Evolutionary conservation across 2,888 invertebrate species (phyloP), one percentile per base, ranked within the genome.

Genomic region (Megaustenia siamemsis): DNA sequence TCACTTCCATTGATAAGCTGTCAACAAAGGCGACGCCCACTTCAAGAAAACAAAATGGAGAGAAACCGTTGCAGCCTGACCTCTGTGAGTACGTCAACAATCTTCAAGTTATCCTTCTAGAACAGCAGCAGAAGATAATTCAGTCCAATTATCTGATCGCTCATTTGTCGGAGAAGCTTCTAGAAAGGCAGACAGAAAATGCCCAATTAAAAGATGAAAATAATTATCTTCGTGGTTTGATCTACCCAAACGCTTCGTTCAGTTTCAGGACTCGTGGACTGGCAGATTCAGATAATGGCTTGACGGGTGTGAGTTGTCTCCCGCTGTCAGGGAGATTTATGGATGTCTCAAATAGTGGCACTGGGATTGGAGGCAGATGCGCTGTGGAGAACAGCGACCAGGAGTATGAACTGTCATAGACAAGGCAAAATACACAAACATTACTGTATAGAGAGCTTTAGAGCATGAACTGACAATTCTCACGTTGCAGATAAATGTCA

Each of bases 371-470:
- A 32, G 12, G 60, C 32, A 77, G 60, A 77, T 40, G n/a, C 15
- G 56, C 76, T n/a, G 56, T 77, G 4, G 76, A 77, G 40, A 77
- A 40, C n/a, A 38, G 76, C 18, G 76, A 77, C 0, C 21, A 38
- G 56, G 76, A 77, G n/a, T n/a, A 10, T 24, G 28, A 38, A 40
- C n/a, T 21, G 18, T 49, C 32, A 15, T 73, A 73, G 49, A 24
- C 35, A 66, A 6, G n/a, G n/a, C n/a, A n/a, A n/a, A n/a, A n/a
- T n/a, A n/a, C n/a, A n/a, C n/a, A n/a, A n/a, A n/a, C n/a, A n/a
- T n/a, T n/a, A n/a, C n/a, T n/a, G n/a, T n/a, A n/a, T n/a, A n/a
- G n/a, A n/a, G n/a, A n/a, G n/a, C n/a, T n/a, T n/a, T n/a, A n/a
- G n/a, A n/a, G n/a, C n/a, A n/a, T n/a, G n/a, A n/a, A n/a, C n/a